Percentiles rank a stretch among this genome's conserved stretches.
Evolutionary conservation across 2,888 invertebrate genomes (phyloP).

Genomic region (Ormyrus labotus): DNA sequence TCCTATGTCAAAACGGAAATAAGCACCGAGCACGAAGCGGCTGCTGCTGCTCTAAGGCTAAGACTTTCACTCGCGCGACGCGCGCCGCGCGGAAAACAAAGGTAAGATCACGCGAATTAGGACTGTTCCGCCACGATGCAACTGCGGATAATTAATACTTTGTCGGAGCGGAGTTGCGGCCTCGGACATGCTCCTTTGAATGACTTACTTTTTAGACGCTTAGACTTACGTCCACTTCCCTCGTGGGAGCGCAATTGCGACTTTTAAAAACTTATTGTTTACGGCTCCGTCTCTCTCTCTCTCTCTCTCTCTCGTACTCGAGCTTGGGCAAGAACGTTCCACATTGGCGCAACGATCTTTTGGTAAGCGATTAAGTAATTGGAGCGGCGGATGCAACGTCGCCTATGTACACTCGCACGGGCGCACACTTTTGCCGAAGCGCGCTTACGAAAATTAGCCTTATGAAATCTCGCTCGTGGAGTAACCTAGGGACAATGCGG

Average conservation of each 20-base stretch:
- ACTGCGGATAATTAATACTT: conserved; percentile 52
- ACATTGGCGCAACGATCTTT: conserved; percentile 24
- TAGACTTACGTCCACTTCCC: background rate
- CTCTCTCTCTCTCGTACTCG: background rate
- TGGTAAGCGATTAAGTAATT: conserved; percentile 49
- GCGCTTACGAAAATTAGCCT: conserved; percentile 34
- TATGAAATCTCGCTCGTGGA: conserved; percentile 28
- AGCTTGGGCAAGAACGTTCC: background rate
- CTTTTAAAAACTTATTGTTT: conserved; percentile 21
- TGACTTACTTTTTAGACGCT: too few species aligned
- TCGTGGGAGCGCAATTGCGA: background rate
- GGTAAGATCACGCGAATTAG: conserved; percentile 40
- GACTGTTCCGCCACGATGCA: conserved; percentile 44
- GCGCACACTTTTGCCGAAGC: background rate
- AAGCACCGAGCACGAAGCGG: background rate
- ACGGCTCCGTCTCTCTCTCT: background rate
- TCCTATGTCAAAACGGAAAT: conserved; percentile 43
- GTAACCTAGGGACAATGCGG: conserved; percentile 31
- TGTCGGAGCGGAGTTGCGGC: conserved; percentile 13
- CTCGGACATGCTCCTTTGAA: background rate
- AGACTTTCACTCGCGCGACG: conserved; percentile 37
- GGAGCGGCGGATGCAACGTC: conserved; percentile 41
- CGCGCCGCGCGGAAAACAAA: conserved; percentile 26
- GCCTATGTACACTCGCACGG: background rate
- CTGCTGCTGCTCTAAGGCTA: background rate